Percentiles rank a stretch among this genome's conserved stretches.
Conservation (phyloP, 2,888 invertebrate genomes). For the Heteromurus nitidus region DNA sequence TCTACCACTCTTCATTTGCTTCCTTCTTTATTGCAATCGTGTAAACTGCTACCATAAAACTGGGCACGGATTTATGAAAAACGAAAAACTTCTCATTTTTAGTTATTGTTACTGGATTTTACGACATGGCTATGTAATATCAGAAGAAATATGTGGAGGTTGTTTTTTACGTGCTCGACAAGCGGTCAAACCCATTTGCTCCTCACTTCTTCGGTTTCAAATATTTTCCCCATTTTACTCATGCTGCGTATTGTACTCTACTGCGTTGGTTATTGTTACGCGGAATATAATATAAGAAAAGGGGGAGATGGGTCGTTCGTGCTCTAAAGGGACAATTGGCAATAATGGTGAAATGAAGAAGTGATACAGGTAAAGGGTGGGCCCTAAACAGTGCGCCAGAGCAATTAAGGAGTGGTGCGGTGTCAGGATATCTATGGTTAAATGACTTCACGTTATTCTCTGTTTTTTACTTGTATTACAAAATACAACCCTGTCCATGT, state of each 20-base stretch:
- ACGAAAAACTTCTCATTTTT: constrained; percentile 12
- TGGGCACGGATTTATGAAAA: constrained; percentile 22
- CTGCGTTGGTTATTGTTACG: constrained; percentile 14
- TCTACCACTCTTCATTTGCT: not conserved
- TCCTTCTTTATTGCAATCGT: constrained; percentile 17
- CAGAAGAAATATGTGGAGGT: constrained; percentile 22
- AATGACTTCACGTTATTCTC: constrained; percentile 38
- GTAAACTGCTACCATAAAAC: constrained; percentile 49
- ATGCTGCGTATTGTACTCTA: constrained; percentile 31
- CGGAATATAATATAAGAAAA: no score
- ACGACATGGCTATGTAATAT: constrained; percentile 35
- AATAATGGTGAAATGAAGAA: not conserved
- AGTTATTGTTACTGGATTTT: constrained; percentile 47
- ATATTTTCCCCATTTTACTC: constrained; percentile 30
- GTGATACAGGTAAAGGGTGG: constrained; percentile 46
- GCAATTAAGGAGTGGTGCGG: constrained; percentile 55
- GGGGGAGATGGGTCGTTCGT: no score
- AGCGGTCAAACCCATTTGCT: constrained; percentile 44
- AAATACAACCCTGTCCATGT: no score
- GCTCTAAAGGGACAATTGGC: no score
- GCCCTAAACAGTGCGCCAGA: constrained; percentile 29
- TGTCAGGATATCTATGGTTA: constrained; percentile 51
- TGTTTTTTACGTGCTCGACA: constrained; percentile 49
- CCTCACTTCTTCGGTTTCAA: constrained; percentile 37
- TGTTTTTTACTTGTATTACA: constrained; percentile 14